phyloP scores from a whole-genome alignment of 2,888 invertebrate genomes.

The Caenorhabditis sulstoni region DNA sequence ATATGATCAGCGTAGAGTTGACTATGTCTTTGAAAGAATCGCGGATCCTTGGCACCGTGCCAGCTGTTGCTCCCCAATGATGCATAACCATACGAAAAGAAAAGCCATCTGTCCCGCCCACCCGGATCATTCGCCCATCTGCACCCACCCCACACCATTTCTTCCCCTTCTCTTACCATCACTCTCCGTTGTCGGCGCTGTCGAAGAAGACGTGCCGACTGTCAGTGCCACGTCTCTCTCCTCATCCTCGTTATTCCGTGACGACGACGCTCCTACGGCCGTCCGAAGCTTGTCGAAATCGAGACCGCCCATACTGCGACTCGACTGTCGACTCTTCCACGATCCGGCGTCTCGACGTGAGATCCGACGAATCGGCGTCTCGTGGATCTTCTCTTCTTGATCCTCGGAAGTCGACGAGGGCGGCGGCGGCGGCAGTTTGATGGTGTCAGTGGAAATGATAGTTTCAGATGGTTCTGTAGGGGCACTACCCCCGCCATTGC shows the following conservation, averaged over 20 bases:
- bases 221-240: not conserved
- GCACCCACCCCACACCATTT: no score
- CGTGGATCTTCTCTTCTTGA: constrained; percentile 11
- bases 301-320: constrained; percentile 28
- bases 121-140: no score
- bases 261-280: no score
- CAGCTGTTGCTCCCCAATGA: not conserved
- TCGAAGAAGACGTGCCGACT: no score
- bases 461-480: no score
- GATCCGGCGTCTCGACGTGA: constrained; percentile 10
- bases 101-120: no score
- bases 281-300: constrained; percentile 32
- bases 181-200: not conserved
- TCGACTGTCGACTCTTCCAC: constrained; percentile 30
- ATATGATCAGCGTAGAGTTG: no score
- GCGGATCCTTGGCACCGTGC: no score
- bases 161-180: constrained; percentile 11
- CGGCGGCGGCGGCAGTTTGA: constrained; percentile 1
- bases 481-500: not conserved
- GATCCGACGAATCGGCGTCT: constrained; percentile 33
- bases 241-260: not conserved
- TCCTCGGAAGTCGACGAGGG: not conserved
- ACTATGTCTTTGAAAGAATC: no score
- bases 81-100: no score
- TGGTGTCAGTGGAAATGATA: not conserved